Base-by-base conservation (phyloP, 2,888 invertebrate species). In the Crocallis elinguaria region DNA sequence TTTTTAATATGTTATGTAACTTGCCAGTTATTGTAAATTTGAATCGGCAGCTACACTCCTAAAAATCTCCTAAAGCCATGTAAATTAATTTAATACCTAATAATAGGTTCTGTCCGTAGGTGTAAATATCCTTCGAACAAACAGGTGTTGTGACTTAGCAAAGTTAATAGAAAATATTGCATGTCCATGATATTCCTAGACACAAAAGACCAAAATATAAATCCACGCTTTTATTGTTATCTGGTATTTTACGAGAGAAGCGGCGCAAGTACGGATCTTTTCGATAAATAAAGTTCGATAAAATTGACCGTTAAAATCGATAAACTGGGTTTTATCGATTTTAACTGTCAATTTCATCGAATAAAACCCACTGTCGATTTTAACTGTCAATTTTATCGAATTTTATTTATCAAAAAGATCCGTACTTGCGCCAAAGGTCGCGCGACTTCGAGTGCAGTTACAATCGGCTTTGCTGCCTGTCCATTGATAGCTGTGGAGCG, bases 101-200 rank as follows among this genome's bases (percentile, higher is more conserved):
- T 57, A 48, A 66, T 77, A 73, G 74, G 74, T 74, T 77, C 77
- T 77, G 74, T 72, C 72, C 60, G 62, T 72, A 73, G 57, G 41
- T 71, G 30, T 69, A 75, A 60, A 58, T 58, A 65, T 57, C 49
- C 57, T 55, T 59, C 49, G 59, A 61, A 62, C 62, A 64, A 62
- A 52, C 25, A 8, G 19, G 36, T 17, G 4, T 30, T 30, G 41
- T 35, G 29, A 42, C 41, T 35, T 35, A 36, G 11, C 33, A 42
- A 8, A 64, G 9, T 29, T 14, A 14, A n/a, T 33, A 23, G 12
- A 8, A 32, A 41, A 19, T 30, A 32, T 25, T 33, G n/a, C 9
- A 32, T 5, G 17, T n/a, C n/a, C n/a, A n/a, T 30, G n/a, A 46
- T 38, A 32, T 0, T 14, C 8, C 3, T 48, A 38, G 4, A 21